A percentile compares a stretch with the other conserved stretches of the same genome.
Conservation (phyloP, 2,797 vertebrate genomes). For the Sylvia borin region DNA sequence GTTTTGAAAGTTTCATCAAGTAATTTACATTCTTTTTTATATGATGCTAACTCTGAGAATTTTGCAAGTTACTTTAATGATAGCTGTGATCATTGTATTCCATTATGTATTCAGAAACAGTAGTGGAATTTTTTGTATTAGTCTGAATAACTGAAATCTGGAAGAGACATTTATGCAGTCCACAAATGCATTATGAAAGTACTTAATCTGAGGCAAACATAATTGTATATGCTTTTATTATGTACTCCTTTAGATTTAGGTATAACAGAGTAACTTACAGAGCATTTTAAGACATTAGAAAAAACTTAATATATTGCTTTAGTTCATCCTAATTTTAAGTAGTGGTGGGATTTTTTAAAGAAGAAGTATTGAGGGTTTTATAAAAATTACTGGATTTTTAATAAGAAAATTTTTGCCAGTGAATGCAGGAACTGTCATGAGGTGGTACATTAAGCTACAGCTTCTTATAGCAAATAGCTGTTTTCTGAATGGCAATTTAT, state of each 20-base stretch:
- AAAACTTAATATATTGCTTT: conserved; percentile 6
- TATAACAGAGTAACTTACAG: not conserved
- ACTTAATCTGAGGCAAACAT: conserved; percentile 38
- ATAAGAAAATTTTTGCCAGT: not conserved
- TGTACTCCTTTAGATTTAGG: not conserved
- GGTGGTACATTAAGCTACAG: not conserved
- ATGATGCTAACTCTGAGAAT: not conserved
- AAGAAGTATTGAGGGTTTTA: not conserved
- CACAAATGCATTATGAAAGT: conserved; percentile 51
- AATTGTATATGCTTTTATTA: conserved; percentile 16
- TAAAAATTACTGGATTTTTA: not conserved
- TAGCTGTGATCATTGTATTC: not conserved
- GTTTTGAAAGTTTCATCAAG: not conserved
- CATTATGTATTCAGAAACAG: conserved; percentile 35
- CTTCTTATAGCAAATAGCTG: conserved; percentile 23
- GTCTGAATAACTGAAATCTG: conserved; percentile 7
- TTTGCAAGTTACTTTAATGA: conserved; percentile 3
- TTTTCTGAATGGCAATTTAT: conserved; percentile 39
- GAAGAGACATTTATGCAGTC: conserved; percentile 38
- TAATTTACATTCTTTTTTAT: not conserved
- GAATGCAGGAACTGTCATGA: not conserved
- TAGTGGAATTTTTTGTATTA: not conserved
- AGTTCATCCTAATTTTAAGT: conserved; percentile 8
- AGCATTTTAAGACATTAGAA: not conserved
- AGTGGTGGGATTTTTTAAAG: not conserved